Evolutionary conservation across 2,888 invertebrate species (phyloP).

Genomic region (Pseudeuparius sepicola): DNA sequence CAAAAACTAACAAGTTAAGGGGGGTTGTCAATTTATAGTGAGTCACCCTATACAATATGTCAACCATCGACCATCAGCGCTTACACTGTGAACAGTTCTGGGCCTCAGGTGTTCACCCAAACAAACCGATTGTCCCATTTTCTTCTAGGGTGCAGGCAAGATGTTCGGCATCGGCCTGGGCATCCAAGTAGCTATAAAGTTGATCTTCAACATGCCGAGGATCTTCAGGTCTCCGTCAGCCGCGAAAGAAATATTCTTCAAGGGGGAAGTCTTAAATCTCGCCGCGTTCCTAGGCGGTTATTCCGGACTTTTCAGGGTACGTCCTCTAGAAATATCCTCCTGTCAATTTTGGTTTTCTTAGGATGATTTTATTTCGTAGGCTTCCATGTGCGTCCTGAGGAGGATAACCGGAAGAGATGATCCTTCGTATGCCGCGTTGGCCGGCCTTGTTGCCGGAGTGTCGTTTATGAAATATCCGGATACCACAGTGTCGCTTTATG

Average conservation of each 20-base stretch:
- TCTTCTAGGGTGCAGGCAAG: conserved; percentile 45
- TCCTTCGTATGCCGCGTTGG: conserved; percentile 53
- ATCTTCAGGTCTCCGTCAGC: conserved; percentile 44
- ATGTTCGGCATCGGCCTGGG: conserved; percentile 53
- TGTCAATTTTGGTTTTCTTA: not conserved
- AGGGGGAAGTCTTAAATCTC: conserved; percentile 47
- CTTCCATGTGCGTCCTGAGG: conserved; percentile 55
- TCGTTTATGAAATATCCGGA: conserved; percentile 66
- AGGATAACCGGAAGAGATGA: conserved; percentile 51
- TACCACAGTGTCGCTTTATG: conserved; percentile 68
- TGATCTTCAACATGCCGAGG: conserved; percentile 46
- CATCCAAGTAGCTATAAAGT: conserved; percentile 49
- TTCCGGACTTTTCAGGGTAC: conserved; percentile 57
- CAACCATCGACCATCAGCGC: too few relatives aligned
- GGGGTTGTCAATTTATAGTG: too few relatives aligned
- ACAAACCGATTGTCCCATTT: conserved; percentile 3
- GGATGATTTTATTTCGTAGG: conserved; percentile 31
- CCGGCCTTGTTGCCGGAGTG: conserved; percentile 60
- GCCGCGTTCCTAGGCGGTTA: conserved; percentile 62
- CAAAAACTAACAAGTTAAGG: too few relatives aligned
- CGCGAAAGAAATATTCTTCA: conserved; percentile 44
- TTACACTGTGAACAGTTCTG: too few relatives aligned
- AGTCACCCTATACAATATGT: too few relatives aligned
- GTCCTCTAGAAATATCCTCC: conserved; percentile 19
- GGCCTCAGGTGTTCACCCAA: too few relatives aligned